Evolutionary conservation across 2,888 invertebrate genomes (phyloP).

Genomic region (Trichogramma dendrolimi): DNA sequence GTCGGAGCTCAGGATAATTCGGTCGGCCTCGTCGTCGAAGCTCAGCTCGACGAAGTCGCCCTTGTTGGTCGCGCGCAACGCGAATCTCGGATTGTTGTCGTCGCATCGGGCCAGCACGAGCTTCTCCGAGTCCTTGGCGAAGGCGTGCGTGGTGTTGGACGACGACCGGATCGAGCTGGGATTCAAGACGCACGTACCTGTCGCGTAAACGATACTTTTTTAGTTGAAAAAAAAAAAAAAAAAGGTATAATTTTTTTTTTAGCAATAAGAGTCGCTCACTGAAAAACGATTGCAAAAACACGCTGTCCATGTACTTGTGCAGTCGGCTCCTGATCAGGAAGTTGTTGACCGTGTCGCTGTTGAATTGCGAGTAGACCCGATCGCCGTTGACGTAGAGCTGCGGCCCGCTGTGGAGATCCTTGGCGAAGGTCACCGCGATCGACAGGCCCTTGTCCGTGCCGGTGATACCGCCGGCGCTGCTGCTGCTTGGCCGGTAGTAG

Average conservation of each 20-base stretch:
- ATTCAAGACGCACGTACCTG: constrained; percentile 44
- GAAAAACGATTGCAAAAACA: constrained; percentile 39
- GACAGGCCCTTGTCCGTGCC: background rate
- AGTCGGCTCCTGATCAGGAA: constrained; percentile 43
- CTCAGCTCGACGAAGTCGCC: constrained; percentile 36
- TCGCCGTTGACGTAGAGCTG: constrained; percentile 38
- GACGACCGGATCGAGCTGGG: constrained; percentile 38
- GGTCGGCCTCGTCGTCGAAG: constrained; percentile 42
- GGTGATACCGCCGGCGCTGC: too few species aligned
- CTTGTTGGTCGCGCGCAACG: constrained; percentile 37
- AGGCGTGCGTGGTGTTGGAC: constrained; percentile 37
- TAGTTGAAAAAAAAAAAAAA: constrained; percentile 1
- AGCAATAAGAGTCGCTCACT: constrained; percentile 34
- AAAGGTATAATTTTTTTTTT: background rate
- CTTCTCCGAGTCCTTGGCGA: constrained; percentile 37
- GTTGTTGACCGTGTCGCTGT: constrained; percentile 39
- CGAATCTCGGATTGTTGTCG: constrained; percentile 43
- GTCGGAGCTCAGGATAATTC: constrained; percentile 39
- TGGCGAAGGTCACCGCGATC: constrained; percentile 40
- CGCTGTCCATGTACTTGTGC: constrained; percentile 44
- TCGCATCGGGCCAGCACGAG: constrained; percentile 45
- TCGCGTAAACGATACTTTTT: constrained; percentile 9
- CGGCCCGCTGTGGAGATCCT: constrained; percentile 37
- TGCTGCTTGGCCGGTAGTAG: too few species aligned
- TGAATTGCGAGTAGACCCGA: constrained; percentile 36